Evolutionary conservation across 2,888 invertebrate genomes (phyloP).

Genomic region (Allygus modestus): DNA sequence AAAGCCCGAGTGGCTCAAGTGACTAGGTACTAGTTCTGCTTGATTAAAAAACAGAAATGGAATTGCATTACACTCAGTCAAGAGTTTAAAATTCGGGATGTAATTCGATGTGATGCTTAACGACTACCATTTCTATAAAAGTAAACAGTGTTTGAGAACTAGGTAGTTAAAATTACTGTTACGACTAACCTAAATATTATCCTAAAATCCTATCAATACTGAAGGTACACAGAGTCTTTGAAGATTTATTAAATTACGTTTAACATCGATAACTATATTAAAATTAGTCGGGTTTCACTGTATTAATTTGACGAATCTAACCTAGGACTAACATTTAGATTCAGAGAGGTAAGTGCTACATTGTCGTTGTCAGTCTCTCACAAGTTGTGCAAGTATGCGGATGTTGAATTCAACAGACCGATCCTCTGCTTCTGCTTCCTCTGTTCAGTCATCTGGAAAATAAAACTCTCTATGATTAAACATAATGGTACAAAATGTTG

Average conservation of each 20-base stretch:
- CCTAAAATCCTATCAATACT: slow-evolving; percentile 9
- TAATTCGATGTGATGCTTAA: slow-evolving; percentile 51
- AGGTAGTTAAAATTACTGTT: neutral
- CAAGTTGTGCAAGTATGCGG: slow-evolving; percentile 76
- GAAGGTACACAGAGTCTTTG: neutral
- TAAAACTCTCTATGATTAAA: too few species aligned
- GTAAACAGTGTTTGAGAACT: neutral
- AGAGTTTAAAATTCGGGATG: neutral
- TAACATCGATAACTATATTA: slow-evolving; percentile 11
- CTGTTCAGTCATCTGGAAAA: slow-evolving; percentile 92
- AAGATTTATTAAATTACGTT: neutral
- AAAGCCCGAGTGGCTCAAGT: too few species aligned
- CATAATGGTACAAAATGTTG: too few species aligned
- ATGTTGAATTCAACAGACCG: slow-evolving; percentile 89
- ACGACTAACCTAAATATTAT: slow-evolving; percentile 1
- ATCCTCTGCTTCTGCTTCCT: slow-evolving; percentile 96
- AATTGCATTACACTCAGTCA: neutral
- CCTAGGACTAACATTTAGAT: slow-evolving; percentile 14
- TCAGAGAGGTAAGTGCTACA: neutral
- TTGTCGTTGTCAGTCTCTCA: slow-evolving; percentile 48
- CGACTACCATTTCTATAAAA: neutral
- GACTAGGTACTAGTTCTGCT: too few species aligned
- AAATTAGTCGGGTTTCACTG: slow-evolving; percentile 46
- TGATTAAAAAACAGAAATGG: neutral
- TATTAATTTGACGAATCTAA: neutral